Evolutionary conservation across 2,797 vertebrate species (phyloP).

Genomic region (Sebastes kiyomatsui): DNA sequence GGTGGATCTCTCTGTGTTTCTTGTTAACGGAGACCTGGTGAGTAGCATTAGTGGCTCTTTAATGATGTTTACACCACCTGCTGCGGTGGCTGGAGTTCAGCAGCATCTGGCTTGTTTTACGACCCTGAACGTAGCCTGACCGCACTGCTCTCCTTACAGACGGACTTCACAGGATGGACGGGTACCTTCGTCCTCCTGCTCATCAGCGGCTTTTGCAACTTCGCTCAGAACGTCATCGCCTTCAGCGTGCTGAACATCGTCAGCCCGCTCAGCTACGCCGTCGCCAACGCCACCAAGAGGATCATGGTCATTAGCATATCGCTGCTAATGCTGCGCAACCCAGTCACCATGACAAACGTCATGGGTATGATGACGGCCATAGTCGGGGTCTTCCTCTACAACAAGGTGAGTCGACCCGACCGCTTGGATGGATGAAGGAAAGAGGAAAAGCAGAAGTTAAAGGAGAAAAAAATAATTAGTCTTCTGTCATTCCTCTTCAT

Average conservation of each 20-base stretch:
- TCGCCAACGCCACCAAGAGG: constrained; percentile 97
- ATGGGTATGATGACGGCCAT: constrained; percentile 98
- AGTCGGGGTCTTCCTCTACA: constrained; percentile 96
- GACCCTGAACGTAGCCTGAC: not conserved
- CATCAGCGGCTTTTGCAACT: constrained; percentile 97
- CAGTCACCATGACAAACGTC: constrained; percentile 91
- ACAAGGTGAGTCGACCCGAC: constrained; percentile 85
- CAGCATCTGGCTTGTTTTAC: not conserved
- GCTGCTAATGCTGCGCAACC: constrained; percentile 94
- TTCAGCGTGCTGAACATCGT: constrained; percentile 98
- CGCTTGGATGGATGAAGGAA: not conserved
- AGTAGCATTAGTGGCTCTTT: constrained; percentile 53
- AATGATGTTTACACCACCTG: not conserved
- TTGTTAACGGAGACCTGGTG: constrained; percentile 93
- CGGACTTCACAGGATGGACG: constrained; percentile 84
- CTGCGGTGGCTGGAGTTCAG: too few relatives aligned
- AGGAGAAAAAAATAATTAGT: not conserved
- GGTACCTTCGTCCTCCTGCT: constrained; percentile 91
- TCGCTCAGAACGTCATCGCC: constrained; percentile 97
- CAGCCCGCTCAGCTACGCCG: constrained; percentile 97
- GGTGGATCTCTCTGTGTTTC: constrained; percentile 93
- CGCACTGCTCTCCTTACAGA: constrained; percentile 65
- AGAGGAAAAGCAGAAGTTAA: not conserved
- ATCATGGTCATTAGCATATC: constrained; percentile 99
- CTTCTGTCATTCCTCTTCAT: not conserved